A percentile compares a stretch with the other conserved stretches of the same genome.
Conservation (phyloP, 2,113 vertebrate genomes). For the Semnornis frantzii region DNA sequence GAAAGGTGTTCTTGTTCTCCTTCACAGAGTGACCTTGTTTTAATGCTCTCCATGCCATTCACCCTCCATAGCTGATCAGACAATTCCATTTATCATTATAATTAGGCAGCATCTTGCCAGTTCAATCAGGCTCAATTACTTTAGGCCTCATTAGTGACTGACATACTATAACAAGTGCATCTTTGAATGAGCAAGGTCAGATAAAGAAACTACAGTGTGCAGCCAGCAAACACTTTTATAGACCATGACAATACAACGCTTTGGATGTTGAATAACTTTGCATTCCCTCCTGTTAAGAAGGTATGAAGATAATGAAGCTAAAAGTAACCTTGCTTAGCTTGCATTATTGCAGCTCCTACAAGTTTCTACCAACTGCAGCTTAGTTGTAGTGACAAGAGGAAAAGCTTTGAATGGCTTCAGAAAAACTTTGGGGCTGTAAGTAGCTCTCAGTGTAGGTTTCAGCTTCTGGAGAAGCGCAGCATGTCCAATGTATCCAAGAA, state of each 20-base stretch:
- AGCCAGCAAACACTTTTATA: slow-evolving; percentile 61
- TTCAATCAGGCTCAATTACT: slow-evolving; percentile 91
- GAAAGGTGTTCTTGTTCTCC: slow-evolving; percentile 35
- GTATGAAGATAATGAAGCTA: slow-evolving; percentile 21
- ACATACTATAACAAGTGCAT: slow-evolving; percentile 80
- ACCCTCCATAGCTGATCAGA: slow-evolving; percentile 80
- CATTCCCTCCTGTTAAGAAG: slow-evolving; percentile 1
- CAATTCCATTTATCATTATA: slow-evolving; percentile 88
- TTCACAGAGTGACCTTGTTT: slow-evolving; percentile 81
- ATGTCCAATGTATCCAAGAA: not conserved
- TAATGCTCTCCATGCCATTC: slow-evolving; percentile 79
- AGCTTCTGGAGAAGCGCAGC: not conserved
- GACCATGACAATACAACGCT: slow-evolving; percentile 30
- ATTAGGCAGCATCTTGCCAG: slow-evolving; percentile 87
- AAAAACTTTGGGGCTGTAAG: not conserved
- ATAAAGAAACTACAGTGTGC: slow-evolving; percentile 68
- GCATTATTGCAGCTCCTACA: not conserved
- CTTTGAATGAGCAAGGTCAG: slow-evolving; percentile 78
- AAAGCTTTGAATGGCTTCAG: not conserved
- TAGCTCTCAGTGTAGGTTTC: not conserved
- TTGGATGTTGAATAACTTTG: slow-evolving; percentile 11
- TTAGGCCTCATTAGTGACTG: slow-evolving; percentile 88
- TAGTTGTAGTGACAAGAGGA: not conserved
- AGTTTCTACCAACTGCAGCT: not conserved
- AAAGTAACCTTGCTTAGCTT: slow-evolving; percentile 40